Evolutionary conservation across 1,140 invertebrate genomes (phyloP), one percentile per base, ranked within the genome.

Genomic region (Octopus sinensis): DNA sequence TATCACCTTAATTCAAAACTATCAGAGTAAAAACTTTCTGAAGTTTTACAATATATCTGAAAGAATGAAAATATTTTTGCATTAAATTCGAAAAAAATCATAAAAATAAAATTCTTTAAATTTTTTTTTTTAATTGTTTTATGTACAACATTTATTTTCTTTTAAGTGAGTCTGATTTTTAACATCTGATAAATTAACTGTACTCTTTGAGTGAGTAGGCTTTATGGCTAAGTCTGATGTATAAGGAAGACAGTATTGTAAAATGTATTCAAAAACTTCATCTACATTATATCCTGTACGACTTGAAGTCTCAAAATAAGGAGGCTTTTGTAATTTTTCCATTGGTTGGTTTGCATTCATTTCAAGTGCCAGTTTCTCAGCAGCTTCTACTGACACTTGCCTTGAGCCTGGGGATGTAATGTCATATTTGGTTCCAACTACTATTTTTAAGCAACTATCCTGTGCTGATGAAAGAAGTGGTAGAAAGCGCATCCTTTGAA

Each of bases 281-380:
- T 86, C 83, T 5, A 91, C 89, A 82, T 89, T 89, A 7, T 87
- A 62, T 30, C 89, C 90, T 54, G 83, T 86, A 53, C 87, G 83
- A 84, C 90, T 90, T 7, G 90, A 91, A 1, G 90, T 91, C 82
- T 91, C 91, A 86, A 91, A 91, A 82, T 90, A 91, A 5, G 90
- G 90, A 4, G 88, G 83, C 9, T 80, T 76, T 7, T 84, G 81
- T 10, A 86, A 56, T 82, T 84, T 85, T n/a, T 62, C 80, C 5
- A 86, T 12, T 54, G 88, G 85, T 5, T 88, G 82, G 53, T 86
- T 81, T 54, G 85, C 82, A 76, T 91, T 91, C 9, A 91, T 84
- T 81, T 89, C 88, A 30, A 83, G 81, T 17, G 89, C 81, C 77
- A 89, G 86, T 62, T 85, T 85, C 30, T 81, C 78, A 4, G 85